Evolutionary conservation across 2,113 vertebrate genomes (phyloP).

Genomic region (Anthoscopus minutus): DNA sequence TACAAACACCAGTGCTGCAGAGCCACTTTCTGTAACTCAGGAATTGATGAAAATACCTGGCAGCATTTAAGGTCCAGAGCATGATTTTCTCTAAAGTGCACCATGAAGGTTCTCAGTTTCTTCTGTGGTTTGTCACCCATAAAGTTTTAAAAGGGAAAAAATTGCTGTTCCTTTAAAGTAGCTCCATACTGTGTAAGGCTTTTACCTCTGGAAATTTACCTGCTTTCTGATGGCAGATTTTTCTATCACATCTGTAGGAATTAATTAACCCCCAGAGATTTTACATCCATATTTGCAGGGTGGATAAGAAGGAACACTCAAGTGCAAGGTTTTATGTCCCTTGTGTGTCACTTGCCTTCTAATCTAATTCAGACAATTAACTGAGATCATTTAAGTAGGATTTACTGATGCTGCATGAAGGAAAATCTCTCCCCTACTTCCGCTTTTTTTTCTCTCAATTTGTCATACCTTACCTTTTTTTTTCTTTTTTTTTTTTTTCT

Average conservation of each 20-base stretch:
- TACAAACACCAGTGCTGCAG: background rate
- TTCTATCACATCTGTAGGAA: background rate
- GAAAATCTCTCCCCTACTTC: background rate
- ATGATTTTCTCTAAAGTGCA: background rate
- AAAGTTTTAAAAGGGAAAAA: background rate
- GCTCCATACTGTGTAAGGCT: background rate
- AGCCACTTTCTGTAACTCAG: background rate
- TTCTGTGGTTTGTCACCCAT: background rate
- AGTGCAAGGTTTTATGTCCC: background rate
- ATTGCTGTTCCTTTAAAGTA: background rate
- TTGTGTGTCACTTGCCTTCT: background rate
- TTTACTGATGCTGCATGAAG: background rate
- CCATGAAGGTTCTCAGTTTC: background rate
- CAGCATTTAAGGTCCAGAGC: background rate
- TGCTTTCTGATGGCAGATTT: background rate
- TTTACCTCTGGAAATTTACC: background rate
- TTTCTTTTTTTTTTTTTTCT: background rate
- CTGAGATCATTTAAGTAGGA: background rate
- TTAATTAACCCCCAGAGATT: background rate
- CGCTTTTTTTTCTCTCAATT: background rate
- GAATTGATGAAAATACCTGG: background rate
- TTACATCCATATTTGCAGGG: background rate
- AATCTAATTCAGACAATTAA: background rate
- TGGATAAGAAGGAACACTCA: background rate
- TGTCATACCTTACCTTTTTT: accelerated